Evolutionary conservation across 1,140 invertebrate genomes (phyloP).

Genomic region (Caerostris darwini): DNA sequence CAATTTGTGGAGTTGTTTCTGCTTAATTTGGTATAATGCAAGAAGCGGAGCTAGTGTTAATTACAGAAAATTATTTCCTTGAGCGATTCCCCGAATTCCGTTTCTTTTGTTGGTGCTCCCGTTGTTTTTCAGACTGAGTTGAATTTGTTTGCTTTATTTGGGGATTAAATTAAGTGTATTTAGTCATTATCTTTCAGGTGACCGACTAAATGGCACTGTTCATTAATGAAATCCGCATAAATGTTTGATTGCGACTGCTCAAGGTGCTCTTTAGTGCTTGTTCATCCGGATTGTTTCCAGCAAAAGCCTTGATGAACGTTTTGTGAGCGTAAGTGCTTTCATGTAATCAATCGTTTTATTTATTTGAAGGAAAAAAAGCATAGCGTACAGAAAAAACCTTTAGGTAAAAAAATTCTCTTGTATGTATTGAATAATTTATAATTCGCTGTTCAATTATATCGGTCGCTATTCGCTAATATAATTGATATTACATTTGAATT

Average conservation of each 20-base stretch:
- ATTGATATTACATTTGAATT: too few species aligned
- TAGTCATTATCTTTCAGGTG: conserved; percentile 30
- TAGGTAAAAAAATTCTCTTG: too few species aligned
- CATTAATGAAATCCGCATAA: conserved; percentile 24
- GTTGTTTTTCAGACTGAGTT: neutral
- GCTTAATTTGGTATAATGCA: conserved; percentile 51
- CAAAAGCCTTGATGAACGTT: too few species aligned
- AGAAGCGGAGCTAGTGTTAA: conserved; percentile 21
- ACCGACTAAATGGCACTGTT: neutral
- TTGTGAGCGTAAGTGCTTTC: too few species aligned
- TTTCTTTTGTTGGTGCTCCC: neutral
- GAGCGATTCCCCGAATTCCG: neutral
- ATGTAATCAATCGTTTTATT: too few species aligned
- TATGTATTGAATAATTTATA: too few species aligned
- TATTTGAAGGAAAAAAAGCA: too few species aligned
- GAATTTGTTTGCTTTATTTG: conserved; percentile 16
- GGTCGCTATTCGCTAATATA: too few species aligned
- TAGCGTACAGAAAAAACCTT: too few species aligned
- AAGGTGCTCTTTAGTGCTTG: neutral
- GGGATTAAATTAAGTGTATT: conserved; percentile 21
- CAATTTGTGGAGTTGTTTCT: conserved; percentile 53
- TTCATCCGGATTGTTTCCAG: neutral
- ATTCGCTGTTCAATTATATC: too few species aligned
- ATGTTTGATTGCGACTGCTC: conserved; percentile 7
- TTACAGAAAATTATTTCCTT: conserved; percentile 43